These are phyloP conservation scores for Neomicropteryx cornuta DNA, from an alignment of 1,140 invertebrate genomes.

Conservation along the genomic window DNA sequence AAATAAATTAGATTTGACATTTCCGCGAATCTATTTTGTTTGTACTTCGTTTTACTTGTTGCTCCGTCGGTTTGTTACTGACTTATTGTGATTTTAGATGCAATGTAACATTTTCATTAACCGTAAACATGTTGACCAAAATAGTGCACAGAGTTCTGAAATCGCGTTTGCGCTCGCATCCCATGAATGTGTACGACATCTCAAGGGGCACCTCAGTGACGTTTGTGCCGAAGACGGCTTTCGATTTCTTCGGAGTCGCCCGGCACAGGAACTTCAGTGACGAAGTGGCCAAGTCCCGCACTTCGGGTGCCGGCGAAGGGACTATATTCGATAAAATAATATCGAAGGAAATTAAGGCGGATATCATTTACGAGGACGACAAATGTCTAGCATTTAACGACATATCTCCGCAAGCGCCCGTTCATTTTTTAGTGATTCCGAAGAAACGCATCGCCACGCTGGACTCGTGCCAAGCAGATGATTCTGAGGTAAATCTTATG, in stretches of 20 bases:
- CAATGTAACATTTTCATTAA: no score
- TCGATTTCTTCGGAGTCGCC: slow-evolving; percentile 4
- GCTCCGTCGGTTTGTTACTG: no score
- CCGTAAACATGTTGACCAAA: slow-evolving; percentile 32
- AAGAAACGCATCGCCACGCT: slow-evolving; percentile 53
- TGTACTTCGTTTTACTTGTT: no score
- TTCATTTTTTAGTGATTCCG: slow-evolving; percentile 78
- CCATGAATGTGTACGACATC: slow-evolving; percentile 34
- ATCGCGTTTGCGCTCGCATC: slow-evolving; percentile 29
- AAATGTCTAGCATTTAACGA: slow-evolving; percentile 71
- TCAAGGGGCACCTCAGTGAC: slow-evolving; percentile 26
- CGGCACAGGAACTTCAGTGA: slow-evolving; percentile 27
- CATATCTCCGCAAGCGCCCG: slow-evolving; percentile 64
- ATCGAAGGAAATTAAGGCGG: slow-evolving; percentile 62
- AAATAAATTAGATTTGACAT: no score
- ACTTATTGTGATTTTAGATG: no score
- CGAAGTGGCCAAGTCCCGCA: slow-evolving; percentile 29
- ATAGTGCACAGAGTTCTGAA: slow-evolving; percentile 31
- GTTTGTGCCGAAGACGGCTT: slow-evolving; percentile 12
- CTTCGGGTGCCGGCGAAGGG: slow-evolving; percentile 21
- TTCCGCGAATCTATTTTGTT: no score
- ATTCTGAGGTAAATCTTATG: slow-evolving; percentile 30
- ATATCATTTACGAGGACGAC: slow-evolving; percentile 74
- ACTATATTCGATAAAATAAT: slow-evolving; percentile 79
- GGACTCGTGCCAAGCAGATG: slow-evolving; percentile 33